A percentile compares a stretch with the other conserved stretches of the same genome.
These are phyloP conservation scores for Tetheella fluctuosa DNA, from an alignment of 2,888 invertebrate genomes.

Conservation along the genomic window DNA sequence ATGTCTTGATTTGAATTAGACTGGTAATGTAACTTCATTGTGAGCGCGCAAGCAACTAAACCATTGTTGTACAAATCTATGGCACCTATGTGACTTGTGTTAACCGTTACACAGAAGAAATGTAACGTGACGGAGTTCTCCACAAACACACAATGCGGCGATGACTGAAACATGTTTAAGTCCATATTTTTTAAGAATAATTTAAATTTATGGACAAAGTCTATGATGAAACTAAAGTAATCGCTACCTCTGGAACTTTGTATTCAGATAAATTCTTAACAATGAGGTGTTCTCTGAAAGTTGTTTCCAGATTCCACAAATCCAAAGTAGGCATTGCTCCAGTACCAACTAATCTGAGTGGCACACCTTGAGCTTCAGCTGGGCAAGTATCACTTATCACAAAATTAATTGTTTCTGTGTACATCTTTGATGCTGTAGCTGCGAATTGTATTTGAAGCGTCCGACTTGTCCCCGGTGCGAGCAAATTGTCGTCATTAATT, in stretches of 20 bases:
- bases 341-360: constrained; percentile 75
- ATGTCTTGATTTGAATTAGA: constrained; percentile 58
- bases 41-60: constrained; percentile 68
- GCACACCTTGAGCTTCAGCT: constrained; percentile 77
- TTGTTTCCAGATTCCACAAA: constrained; percentile 81
- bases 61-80: constrained; percentile 77
- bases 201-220: constrained; percentile 3
- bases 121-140: constrained; percentile 74
- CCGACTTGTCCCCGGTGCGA: constrained; percentile 74
- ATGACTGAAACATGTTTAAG: constrained; percentile 57
- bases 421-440: constrained; percentile 62
- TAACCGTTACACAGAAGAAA: constrained; percentile 71
- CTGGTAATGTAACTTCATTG: constrained; percentile 70
- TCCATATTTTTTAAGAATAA: constrained; percentile 12
- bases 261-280: constrained; percentile 81
- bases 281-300: constrained; percentile 85
- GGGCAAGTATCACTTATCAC: constrained; percentile 78
- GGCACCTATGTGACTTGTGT: constrained; percentile 56
- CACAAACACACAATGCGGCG: constrained; percentile 74
- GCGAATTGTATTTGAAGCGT: constrained; percentile 70
- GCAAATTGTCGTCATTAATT: constrained; percentile 72
- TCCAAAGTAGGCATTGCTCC: constrained; percentile 84
- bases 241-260: constrained; percentile 75
- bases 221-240: not conserved
- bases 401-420: constrained; percentile 73